Conservation (phyloP, 2,797 vertebrate genomes). For the Sebastes steindachneri region DNA sequence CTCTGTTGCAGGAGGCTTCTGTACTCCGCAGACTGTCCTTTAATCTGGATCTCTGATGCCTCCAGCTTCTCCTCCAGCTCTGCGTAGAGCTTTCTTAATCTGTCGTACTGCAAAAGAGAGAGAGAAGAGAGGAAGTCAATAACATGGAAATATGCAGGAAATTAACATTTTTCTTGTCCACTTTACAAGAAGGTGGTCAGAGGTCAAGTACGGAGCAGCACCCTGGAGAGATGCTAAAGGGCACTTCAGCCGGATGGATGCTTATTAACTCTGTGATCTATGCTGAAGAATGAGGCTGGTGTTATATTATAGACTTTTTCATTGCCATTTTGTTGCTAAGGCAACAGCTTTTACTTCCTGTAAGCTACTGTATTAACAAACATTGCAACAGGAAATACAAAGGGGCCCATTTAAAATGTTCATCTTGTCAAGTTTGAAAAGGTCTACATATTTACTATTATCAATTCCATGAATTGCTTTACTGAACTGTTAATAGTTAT, state of each 20-base stretch:
- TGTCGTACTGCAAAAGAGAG: conserved; percentile 86
- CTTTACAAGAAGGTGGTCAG: background rate
- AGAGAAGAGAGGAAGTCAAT: background rate
- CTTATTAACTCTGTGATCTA: background rate
- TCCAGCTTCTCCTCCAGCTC: conserved; percentile 97
- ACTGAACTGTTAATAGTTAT: too few relatives aligned
- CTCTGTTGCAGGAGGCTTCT: conserved; percentile 92
- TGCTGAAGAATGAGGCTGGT: background rate
- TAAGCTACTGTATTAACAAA: too few relatives aligned
- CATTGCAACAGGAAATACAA: too few relatives aligned
- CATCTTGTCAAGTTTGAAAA: too few relatives aligned
- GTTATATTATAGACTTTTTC: background rate
- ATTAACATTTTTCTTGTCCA: background rate
- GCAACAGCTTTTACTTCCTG: too few relatives aligned
- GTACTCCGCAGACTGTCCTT: conserved; percentile 91
- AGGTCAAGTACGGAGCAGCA: background rate
- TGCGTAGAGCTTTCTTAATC: conserved; percentile 86
- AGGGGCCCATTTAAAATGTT: too few relatives aligned
- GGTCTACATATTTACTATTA: background rate
- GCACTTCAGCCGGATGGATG: background rate
- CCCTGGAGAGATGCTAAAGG: background rate
- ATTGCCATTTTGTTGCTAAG: too few relatives aligned
- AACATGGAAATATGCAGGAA: background rate
- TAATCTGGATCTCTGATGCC: conserved; percentile 94
- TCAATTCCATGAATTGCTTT: background rate